Base-by-base conservation (phyloP, 2,888 invertebrate species). In the Drosophila neotestacea region DNA sequence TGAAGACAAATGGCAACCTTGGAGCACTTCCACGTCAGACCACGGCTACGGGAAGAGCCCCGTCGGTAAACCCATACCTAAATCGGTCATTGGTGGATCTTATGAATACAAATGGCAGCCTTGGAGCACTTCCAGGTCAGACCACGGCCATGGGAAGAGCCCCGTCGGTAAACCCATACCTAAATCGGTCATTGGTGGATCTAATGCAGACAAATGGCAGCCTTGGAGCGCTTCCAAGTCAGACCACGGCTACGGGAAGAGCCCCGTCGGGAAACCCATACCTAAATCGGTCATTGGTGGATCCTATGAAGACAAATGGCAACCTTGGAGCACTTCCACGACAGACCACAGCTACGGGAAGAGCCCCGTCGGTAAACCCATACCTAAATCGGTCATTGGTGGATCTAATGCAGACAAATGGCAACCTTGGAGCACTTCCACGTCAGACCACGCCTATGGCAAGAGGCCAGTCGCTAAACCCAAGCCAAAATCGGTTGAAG, bases 231-330 rank as follows among this genome's bases (percentile, higher is more conserved):
- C 16, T 58, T 16, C 42, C 48, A 5, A 4, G 36, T 4, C 32
- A 55, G 46, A 1, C 50, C n/a, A 36, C 42, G 1, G 11, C 11
- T 10, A 6, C 27, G 5, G 2, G 34, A 0, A 34, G 28, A 6
- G 16, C 9, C 2, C 58, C 16, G 11, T 0, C 50, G 6, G 28
- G 16, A 0, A 48, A 42, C n/a, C 42, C 48, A 5, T 0, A 27
- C 6, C n/a, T 50, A 2, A 44, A n/a, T 6, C 38, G 32, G 16
- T 3, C 38, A 7, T 34, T 60, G 13, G 27, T 39, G 0, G 46
- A 77, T 6, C 51, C 47, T 4, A 39, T 77, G 4, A 71, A 39
- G 22, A 9, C 55, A 2, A 58, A 50, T 4, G 46, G 13, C 28
- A 56, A 41, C n/a, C 39, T 38, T 9, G 36, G 13, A 10, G 32